These are phyloP conservation scores for Archips crataeganus DNA, from an alignment of 2,888 invertebrate genomes.

Conservation along the genomic window DNA sequence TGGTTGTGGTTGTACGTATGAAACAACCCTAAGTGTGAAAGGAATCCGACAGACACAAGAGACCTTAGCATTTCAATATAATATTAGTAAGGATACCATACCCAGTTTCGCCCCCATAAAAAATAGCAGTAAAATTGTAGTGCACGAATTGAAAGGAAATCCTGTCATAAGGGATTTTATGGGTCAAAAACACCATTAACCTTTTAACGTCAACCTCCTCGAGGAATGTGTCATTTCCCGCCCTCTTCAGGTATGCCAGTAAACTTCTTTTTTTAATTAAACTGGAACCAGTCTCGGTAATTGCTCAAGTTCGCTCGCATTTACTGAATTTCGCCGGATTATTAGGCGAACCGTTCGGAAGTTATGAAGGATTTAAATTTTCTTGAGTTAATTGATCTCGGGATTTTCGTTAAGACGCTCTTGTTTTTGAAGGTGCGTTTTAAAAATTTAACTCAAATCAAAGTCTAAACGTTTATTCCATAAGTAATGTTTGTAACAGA, in stretches of 20 bases:
- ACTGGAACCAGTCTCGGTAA: conserved; percentile 24
- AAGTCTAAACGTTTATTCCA: no score
- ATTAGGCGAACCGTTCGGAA: conserved; percentile 1
- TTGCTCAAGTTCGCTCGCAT: conserved; percentile 28
- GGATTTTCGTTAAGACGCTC: neutral
- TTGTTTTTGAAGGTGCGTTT: neutral
- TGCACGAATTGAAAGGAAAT: no score
- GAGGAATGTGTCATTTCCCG: conserved; percentile 9
- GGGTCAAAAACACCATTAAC: conserved; percentile 1
- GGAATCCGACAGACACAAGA: no score
- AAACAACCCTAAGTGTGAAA: no score
- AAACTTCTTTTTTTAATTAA: conserved; percentile 35
- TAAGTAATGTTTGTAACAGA: no score
- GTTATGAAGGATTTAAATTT: conserved; percentile 7
- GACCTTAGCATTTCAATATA: no score
- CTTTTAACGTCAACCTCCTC: neutral
- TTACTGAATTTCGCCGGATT: conserved; percentile 25
- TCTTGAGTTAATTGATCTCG: neutral
- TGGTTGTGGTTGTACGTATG: no score
- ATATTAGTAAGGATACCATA: no score
- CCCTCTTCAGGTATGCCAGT: neutral
- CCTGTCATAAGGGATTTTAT: neutral
- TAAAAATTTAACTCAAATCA: neutral
- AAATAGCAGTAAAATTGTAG: no score
- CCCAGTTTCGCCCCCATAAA: no score